phyloP scores from a whole-genome alignment of 1,140 invertebrate species.

The Gonatopus flavifemur region DNA sequence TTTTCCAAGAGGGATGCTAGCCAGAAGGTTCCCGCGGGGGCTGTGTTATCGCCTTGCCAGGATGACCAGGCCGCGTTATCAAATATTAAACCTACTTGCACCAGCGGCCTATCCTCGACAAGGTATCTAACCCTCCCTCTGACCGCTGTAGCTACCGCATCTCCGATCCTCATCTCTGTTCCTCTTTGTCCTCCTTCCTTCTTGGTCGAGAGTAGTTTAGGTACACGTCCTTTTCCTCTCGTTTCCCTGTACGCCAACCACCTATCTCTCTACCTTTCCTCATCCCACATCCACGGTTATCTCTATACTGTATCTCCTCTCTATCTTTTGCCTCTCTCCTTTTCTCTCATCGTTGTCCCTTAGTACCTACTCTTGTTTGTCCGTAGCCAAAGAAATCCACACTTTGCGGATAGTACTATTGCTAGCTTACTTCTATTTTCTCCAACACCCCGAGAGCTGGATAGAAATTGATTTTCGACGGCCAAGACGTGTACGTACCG shows the following conservation, averaged over 20 bases:
- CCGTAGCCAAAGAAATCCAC: slow-evolving; percentile 14
- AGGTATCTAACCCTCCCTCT: slow-evolving; percentile 35
- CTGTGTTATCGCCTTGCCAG: slow-evolving; percentile 59
- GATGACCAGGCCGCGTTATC: slow-evolving; percentile 58
- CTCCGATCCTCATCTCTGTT: slow-evolving; percentile 10
- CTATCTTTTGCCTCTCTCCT: slow-evolving; percentile 5
- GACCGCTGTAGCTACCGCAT: slow-evolving; percentile 14
- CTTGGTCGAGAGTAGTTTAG: too few relatives aligned
- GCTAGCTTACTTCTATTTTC: slow-evolving; percentile 6
- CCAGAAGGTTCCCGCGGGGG: slow-evolving; percentile 55
- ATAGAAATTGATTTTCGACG: slow-evolving; percentile 16
- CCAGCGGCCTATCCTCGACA: slow-evolving; percentile 40
- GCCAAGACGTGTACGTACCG: too few relatives aligned
- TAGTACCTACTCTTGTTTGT: slow-evolving; percentile 14
- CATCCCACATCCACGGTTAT: neutral
- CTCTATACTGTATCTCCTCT: neutral
- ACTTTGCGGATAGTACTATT: slow-evolving; percentile 4
- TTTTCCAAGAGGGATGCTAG: slow-evolving; percentile 51
- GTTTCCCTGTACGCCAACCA: neutral
- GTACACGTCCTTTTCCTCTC: slow-evolving; percentile 22
- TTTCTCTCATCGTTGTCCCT: slow-evolving; percentile 18
- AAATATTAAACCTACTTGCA: slow-evolving; percentile 60
- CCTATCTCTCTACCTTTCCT: neutral
- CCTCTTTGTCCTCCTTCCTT: slow-evolving; percentile 17
- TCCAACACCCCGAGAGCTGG: neutral